Evolutionary conservation across 2,113 vertebrate species (phyloP).

Genomic region (Peromyscus leucopus): DNA sequence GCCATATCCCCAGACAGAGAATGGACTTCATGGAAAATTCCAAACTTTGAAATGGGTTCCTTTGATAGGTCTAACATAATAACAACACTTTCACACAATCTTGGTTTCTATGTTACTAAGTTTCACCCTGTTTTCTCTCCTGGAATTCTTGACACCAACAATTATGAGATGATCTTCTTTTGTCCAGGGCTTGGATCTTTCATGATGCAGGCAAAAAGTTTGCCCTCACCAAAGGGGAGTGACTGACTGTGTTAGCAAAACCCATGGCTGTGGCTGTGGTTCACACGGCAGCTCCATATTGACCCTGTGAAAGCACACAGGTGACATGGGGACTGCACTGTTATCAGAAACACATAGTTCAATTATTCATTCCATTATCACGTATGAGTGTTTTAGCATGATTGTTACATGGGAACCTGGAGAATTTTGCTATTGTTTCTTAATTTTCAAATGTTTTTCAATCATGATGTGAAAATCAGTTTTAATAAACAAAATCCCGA

Average conservation of each 20-base stretch:
- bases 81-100: not conserved
- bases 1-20: not conserved
- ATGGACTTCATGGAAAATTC: not conserved
- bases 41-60: not conserved
- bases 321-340: not conserved
- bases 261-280: not conserved
- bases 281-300: not conserved
- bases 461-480: constrained; percentile 54
- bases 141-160: not conserved
- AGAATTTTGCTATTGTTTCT: constrained; percentile 48
- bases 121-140: constrained; percentile 2
- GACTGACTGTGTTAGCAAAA: not conserved
- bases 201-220: not conserved
- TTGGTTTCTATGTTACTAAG: not conserved
- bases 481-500: not conserved
- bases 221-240: not conserved
- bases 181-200: not conserved
- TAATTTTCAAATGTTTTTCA: constrained; percentile 63
- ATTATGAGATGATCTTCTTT: not conserved
- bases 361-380: not conserved
- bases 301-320: not conserved
- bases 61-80: not conserved
- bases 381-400: not conserved
- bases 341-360: not conserved
- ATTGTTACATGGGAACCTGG: not conserved